Percentiles rank a stretch among this genome's conserved stretches.
Evolutionary conservation across 2,888 invertebrate species (phyloP).

Genomic region (Dromius quadrimaculatus): DNA sequence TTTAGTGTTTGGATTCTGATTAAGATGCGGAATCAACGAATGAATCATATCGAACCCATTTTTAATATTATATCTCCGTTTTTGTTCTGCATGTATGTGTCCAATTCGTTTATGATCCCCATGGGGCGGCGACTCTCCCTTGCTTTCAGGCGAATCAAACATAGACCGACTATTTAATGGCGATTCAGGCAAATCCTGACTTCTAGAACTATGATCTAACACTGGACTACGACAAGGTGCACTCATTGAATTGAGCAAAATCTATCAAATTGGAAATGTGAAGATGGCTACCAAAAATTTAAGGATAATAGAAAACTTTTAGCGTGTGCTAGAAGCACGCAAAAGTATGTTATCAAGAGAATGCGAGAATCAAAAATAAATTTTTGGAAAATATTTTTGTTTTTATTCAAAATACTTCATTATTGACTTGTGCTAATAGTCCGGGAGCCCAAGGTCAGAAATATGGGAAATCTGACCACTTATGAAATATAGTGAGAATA

Average conservation of each 20-base stretch:
- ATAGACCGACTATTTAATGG: slow-evolving; percentile 66
- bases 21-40: slow-evolving; percentile 90
- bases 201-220: slow-evolving; percentile 65
- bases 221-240: slow-evolving; percentile 67
- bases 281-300: too few relatives aligned
- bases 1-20: slow-evolving; percentile 91
- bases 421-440: too few relatives aligned
- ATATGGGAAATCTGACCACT: too few relatives aligned
- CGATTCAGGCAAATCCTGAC: slow-evolving; percentile 73
- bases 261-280: too few relatives aligned
- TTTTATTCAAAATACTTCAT: too few relatives aligned
- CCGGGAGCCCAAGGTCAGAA: too few relatives aligned
- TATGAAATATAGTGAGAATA: too few relatives aligned
- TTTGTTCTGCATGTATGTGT: slow-evolving; percentile 96
- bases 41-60: slow-evolving; percentile 96
- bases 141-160: slow-evolving; percentile 65
- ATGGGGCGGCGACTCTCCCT: slow-evolving; percentile 67
- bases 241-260: slow-evolving; percentile 57
- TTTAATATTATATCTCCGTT: slow-evolving; percentile 94
- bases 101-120: slow-evolving; percentile 84
- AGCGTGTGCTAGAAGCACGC: too few relatives aligned
- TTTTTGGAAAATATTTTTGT: too few relatives aligned
- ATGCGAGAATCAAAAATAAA: too few relatives aligned
- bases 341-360: too few relatives aligned
- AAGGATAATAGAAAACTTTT: too few relatives aligned